Evolutionary conservation across 2,113 vertebrate species (phyloP), one percentile per base, ranked within the genome.

Genomic region (Parotia lawesii): DNA sequence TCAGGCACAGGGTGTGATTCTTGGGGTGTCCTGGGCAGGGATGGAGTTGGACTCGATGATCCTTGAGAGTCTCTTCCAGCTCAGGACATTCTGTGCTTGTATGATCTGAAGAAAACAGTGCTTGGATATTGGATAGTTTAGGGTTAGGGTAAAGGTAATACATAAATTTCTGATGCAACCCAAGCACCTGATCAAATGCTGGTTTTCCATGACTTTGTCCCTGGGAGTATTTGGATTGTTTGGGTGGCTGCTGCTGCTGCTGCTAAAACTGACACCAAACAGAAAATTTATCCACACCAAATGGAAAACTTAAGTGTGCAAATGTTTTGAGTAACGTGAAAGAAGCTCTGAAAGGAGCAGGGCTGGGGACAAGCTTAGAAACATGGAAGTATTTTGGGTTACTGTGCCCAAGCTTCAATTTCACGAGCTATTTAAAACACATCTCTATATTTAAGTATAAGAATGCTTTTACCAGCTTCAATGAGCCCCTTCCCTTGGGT

Each of bases 371-470:
- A 44, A 85, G 87, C 87, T 90, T 91, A 80, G 80, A 87, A 92
- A 87, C 1, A 0, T 23, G 50, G 4, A 81, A 92, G 42, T 82
- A 91, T 95, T 94, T 75, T 82, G 74, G 42, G 65, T 93, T 73
- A n/a, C 65, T 76, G 62, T 3, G 12, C 91, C 50, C 50, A 82
- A 91, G 45, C 87, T 83, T 89, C 58, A 57, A 6, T 87, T 95
- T 78, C 81, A 87, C 29, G 31, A 94, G 77, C 35, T 91, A 89
- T 82, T 95, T 95, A 76, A 94, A 96, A 81, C 78, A 85, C 71
- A 67, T 95, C 74, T 50, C 77, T 87, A 19, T 57, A 58, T 48
- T 84, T 77, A 75, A 42, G 29, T 54, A 22, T 40, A 35, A 38
- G 80, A 91, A 76, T 61, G 9, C 19, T 89, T 87, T 45, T 28